Conservation (phyloP, 2,888 invertebrate species). For the Standfussiana lucernea region DNA sequence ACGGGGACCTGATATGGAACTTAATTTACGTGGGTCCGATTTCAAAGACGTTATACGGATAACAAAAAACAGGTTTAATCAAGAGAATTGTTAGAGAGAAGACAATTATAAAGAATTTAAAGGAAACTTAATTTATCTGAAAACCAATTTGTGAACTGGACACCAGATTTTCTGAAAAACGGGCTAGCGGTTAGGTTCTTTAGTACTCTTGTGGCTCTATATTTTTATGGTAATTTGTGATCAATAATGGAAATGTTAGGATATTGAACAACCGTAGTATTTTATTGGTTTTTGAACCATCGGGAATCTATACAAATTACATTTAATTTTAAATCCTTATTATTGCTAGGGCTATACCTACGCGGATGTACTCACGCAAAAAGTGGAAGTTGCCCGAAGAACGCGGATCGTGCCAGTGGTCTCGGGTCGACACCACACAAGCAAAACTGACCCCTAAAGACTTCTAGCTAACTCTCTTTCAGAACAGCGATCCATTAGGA, state of each 20-base stretch:
- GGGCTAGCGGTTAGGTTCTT: background rate
- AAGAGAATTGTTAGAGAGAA: background rate
- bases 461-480: conserved; percentile 77
- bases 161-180: background rate
- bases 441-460: conserved; percentile 80
- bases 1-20: no score
- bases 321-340: conserved; percentile 83
- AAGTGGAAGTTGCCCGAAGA: conserved; percentile 87
- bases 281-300: background rate
- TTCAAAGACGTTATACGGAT: background rate
- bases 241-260: background rate
- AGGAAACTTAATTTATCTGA: background rate
- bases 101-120: background rate
- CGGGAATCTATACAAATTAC: conserved; percentile 43
- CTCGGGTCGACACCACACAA: conserved; percentile 72
- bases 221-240: background rate
- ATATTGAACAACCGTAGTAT: background rate
- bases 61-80: background rate
- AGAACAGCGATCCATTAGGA: conserved; percentile 77
- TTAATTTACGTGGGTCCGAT: no score
- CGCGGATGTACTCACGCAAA: conserved; percentile 86
- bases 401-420: conserved; percentile 86
- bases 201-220: background rate
- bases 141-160: background rate
- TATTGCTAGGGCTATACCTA: conserved; percentile 82